Base-by-base conservation (phyloP, 1,140 invertebrate species). In the Drosophila tani region DNA sequence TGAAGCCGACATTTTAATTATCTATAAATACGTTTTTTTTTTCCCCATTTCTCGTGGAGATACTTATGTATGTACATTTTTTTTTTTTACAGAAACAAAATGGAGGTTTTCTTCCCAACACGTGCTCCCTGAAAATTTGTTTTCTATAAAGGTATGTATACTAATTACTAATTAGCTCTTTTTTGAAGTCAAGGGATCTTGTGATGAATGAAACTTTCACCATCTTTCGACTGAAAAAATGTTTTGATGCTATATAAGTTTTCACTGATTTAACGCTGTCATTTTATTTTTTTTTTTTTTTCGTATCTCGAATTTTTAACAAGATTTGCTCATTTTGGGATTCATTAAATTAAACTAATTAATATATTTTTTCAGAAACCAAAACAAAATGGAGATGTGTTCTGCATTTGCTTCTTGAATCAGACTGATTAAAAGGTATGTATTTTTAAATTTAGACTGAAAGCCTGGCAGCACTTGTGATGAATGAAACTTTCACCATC, bases 1-100 rank as follows among this genome's bases (percentile, higher is more conserved):
- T 59, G 60, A 87, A 92, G 85, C 53, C 56, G 3, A 92, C 91
- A 92, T 46, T 50, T 55, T 3, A 27, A 11, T 9, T n/a, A 12
- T 14, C 2, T 43, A 11, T 14, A 19, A 32, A 70, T 14, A 21
- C 5, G 4, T 12, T 12, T 45, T 15, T 11, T 38, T 14, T 41
- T 17, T 21, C 0, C 4, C 0, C 4, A 14, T 19, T 2, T 24
- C 21, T 24, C 46, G 3, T 19, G 0, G 15, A 14, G 21, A 24
- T 69, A 49, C 49, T 68, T 15, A 82, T 21, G 1, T 35, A 38
- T 7, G 5, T 3, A 45, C 8, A 2, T 19, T 45, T n/a, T 24
- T 17, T 35, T 19, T 29, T 19, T 29, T 75, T 67, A 5, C 51
- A 83, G 75, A 58, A 6, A 50, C 47, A 56, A n/a, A 38, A 59